These are phyloP conservation scores for Bothrops jararaca DNA, from an alignment of 2,113 vertebrate species.

Conservation along the genomic window DNA sequence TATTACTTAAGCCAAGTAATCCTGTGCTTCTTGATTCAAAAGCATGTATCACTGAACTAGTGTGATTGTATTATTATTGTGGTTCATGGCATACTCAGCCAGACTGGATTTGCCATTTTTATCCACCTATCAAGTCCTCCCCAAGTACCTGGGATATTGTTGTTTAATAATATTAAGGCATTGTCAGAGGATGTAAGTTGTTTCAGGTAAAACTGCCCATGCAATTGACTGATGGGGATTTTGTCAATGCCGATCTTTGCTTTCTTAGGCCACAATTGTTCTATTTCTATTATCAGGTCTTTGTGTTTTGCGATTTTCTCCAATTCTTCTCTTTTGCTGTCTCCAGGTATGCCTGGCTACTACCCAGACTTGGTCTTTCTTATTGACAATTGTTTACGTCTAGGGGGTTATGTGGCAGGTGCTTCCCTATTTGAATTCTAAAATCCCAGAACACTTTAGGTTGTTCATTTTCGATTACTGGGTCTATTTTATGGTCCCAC, in stretches of 20 bases:
- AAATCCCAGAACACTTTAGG: not conserved
- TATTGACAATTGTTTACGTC: not conserved
- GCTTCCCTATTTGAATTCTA: not conserved
- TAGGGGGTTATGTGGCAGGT: not conserved
- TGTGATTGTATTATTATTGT: not conserved
- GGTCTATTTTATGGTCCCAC: not conserved
- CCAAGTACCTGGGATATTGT: not conserved
- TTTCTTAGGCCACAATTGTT: not conserved
- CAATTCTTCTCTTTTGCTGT: not conserved
- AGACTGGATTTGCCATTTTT: not conserved
- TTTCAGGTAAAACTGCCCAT: not conserved
- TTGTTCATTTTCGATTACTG: too few relatives aligned
- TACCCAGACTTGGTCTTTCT: not conserved
- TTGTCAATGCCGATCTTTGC: not conserved
- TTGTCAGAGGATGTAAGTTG: not conserved
- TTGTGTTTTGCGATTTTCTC: not conserved
- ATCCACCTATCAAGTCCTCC: not conserved
- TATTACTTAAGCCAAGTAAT: not conserved
- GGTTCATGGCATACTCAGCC: not conserved
- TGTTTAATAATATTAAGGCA: not conserved
- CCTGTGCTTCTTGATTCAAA: not conserved
- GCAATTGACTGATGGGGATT: not conserved
- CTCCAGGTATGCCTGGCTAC: not conserved
- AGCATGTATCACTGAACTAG: not conserved
- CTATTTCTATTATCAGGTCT: not conserved